Evolutionary conservation across 2,888 invertebrate species (phyloP).

Genomic region (Agrotis segetum): DNA sequence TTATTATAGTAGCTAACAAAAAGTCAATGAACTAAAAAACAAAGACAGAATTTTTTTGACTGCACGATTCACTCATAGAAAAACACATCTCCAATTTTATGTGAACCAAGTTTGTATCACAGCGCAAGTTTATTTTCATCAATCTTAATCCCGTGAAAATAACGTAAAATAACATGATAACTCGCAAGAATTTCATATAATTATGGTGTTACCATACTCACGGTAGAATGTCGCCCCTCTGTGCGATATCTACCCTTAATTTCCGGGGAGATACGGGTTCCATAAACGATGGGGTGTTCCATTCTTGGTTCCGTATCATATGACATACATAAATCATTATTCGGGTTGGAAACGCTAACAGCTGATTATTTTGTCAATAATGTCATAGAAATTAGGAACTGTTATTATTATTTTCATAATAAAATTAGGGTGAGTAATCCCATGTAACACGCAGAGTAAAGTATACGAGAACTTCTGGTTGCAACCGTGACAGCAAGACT

Average conservation of each 20-base stretch:
- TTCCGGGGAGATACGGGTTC: conserved; percentile 39
- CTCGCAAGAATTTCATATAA: background rate
- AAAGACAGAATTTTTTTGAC: no score
- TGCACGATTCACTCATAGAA: no score
- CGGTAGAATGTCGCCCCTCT: conserved; percentile 6
- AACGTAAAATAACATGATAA: background rate
- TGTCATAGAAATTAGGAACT: conserved; percentile 6
- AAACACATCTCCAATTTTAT: no score
- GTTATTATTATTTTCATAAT: conserved; percentile 1
- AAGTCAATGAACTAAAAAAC: no score
- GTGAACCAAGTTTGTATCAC: no score
- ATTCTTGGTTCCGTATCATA: conserved; percentile 33
- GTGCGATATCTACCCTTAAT: conserved; percentile 43
- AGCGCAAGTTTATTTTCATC: background rate
- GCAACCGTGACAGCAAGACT: no score
- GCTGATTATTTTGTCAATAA: conserved; percentile 35
- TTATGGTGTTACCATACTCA: background rate
- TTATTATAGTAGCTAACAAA: no score
- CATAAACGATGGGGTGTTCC: conserved; percentile 20
- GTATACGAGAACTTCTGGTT: no score
- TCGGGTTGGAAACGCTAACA: conserved; percentile 24
- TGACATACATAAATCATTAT: conserved; percentile 41
- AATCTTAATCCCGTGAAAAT: background rate
- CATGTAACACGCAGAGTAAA: no score
- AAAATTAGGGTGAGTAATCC: background rate